Conservation (phyloP, 1,140 invertebrate species). For the Venustaconcha ellipsiformis region DNA sequence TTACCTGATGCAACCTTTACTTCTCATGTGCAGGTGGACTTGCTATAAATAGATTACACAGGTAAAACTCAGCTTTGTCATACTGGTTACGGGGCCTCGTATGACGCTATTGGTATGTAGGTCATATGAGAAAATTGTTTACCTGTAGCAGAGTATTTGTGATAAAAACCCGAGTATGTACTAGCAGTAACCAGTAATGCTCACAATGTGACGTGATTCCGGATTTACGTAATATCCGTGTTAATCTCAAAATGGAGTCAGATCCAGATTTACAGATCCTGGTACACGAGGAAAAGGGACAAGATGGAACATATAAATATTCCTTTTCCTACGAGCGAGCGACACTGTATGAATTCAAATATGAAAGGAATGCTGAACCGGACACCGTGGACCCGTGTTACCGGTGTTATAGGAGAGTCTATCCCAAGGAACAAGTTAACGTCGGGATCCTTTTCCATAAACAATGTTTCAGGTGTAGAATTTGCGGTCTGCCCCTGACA, state of each 20-base stretch:
- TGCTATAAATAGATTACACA: too few species aligned
- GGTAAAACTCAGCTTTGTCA: too few species aligned
- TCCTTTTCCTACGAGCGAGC: slow-evolving; percentile 61
- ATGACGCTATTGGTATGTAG: too few species aligned
- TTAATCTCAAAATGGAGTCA: slow-evolving; percentile 19
- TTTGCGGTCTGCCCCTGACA: slow-evolving; percentile 62
- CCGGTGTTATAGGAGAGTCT: slow-evolving; percentile 58
- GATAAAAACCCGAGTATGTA: too few species aligned
- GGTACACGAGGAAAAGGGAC: slow-evolving; percentile 41
- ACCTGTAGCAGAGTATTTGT: too few species aligned
- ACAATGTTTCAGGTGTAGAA: slow-evolving; percentile 60
- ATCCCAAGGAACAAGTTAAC: slow-evolving; percentile 58
- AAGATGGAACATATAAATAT: slow-evolving; percentile 57
- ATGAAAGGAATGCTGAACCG: slow-evolving; percentile 51
- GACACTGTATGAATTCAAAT: slow-evolving; percentile 63
- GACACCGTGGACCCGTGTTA: slow-evolving; percentile 60
- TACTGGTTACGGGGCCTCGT: too few species aligned
- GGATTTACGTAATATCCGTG: too few species aligned
- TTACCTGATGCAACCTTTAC: too few species aligned
- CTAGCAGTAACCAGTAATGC: too few species aligned
- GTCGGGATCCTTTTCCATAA: slow-evolving; percentile 60
- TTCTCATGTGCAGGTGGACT: too few species aligned
- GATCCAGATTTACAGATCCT: slow-evolving; percentile 29
- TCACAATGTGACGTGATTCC: too few species aligned
- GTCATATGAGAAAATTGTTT: too few species aligned